These are phyloP conservation scores for Caenorhabditis panamensis DNA, from an alignment of 2,888 invertebrate genomes.

Conservation along the genomic window DNA sequence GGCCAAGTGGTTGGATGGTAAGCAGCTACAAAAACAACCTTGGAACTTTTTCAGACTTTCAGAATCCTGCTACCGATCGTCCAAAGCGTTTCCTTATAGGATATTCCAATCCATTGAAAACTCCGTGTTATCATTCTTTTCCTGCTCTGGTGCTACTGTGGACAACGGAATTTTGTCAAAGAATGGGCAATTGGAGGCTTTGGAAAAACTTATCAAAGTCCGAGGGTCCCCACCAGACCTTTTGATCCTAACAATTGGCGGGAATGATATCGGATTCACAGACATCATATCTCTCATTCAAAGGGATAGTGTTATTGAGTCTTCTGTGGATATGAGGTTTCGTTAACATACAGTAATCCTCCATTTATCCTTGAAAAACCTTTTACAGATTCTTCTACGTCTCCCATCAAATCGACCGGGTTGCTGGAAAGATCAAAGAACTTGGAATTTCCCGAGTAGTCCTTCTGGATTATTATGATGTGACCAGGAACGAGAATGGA, in stretches of 20 bases:
- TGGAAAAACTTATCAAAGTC: slow-evolving; percentile 35
- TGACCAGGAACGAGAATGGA: slow-evolving; percentile 74
- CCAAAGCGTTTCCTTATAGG: slow-evolving; percentile 66
- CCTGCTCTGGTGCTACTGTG: slow-evolving; percentile 76
- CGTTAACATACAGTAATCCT: slow-evolving; percentile 1
- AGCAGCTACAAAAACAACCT: background rate
- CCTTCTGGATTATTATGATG: slow-evolving; percentile 74
- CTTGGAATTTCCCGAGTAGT: slow-evolving; percentile 62
- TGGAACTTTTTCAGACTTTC: slow-evolving; percentile 32
- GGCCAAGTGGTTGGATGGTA: slow-evolving; percentile 71
- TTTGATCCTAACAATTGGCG: slow-evolving; percentile 74
- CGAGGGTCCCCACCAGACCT: slow-evolving; percentile 71
- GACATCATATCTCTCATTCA: slow-evolving; percentile 72
- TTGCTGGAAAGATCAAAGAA: slow-evolving; percentile 58
- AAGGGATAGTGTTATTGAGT: slow-evolving; percentile 39
- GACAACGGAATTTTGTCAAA: slow-evolving; percentile 69
- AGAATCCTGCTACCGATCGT: slow-evolving; percentile 71
- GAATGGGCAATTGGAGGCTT: slow-evolving; percentile 50
- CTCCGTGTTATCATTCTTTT: slow-evolving; percentile 73
- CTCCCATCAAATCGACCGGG: slow-evolving; percentile 68
- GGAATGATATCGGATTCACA: slow-evolving; percentile 79
- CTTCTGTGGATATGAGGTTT: slow-evolving; percentile 59
- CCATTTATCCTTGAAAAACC: too few species aligned
- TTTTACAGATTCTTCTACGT: slow-evolving; percentile 68
- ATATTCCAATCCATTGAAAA: slow-evolving; percentile 50